Base-by-base conservation (phyloP, 1,140 invertebrate species). In the Linepithema humile region DNA sequence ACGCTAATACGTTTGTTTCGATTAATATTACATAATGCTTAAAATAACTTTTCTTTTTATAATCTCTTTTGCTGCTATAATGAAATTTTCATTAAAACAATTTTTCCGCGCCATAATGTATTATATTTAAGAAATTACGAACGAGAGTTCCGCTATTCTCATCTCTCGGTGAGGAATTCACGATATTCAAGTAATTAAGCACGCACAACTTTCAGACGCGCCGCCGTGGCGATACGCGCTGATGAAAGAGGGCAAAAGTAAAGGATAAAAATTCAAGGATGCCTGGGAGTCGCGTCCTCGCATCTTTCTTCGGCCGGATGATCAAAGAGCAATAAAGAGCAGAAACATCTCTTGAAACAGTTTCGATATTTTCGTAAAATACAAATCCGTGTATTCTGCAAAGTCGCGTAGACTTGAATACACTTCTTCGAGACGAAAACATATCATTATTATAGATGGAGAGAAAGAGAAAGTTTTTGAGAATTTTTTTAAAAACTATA, bases 281-380 rank as follows among this genome's bases (percentile, higher is more conserved):
- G 70, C n/a, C n/a, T 23, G 35, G 38, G 32, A 7, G 35, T 43
- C 55, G 15, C 20, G n/a, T 5, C 10, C n/a, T 23, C 20, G 15
- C 20, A 26, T 26, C 35, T 40, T 40, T 12, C 23, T 17, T 40
- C 35, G 9, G 50, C 1, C 20, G 35, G 7, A 43, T 73, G 53
- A 57, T 73, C 70, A 73, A 73, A 73, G 53, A 32, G 23, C 15
- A 23, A 9, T 6, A 35, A 73, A 40, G 29, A 23, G 7, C 67
- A 53, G n/a, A 3, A 29, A 59, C 35, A 15, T 73, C 35, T 40
- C 53, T 9, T 17, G 20, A 9, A 45, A 57, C 50, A 17, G 23
- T 72, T 72, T 72, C 50, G 48, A 55, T 73, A 29, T 40, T 57
- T 73, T 40, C 50, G 35, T 55, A 43, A 73, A n/a, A 57, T 23